phyloP scores from a whole-genome alignment of 2,888 invertebrate genomes.

The Phania funesta region DNA sequence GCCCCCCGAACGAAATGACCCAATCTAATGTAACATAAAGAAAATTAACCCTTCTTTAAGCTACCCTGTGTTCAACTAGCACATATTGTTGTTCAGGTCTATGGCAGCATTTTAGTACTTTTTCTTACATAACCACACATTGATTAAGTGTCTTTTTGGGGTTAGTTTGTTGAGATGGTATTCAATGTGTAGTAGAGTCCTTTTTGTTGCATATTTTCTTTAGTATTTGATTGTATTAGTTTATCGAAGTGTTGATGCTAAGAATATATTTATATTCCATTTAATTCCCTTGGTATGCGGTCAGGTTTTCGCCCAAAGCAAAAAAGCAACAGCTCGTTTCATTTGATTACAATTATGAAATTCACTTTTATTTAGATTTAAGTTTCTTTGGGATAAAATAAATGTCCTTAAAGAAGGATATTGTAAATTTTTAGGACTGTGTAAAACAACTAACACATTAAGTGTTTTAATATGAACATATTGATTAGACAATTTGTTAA shows the following conservation, averaged over 20 bases:
- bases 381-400: background rate
- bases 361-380: constrained; percentile 15
- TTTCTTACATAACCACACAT: constrained; percentile 42
- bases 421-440: background rate
- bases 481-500: background rate
- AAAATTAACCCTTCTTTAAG: too few species aligned
- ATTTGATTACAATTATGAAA: constrained; percentile 38
- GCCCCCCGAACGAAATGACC: too few species aligned
- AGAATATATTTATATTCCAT: background rate
- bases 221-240: too few species aligned
- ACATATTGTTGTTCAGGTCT: constrained; percentile 19
- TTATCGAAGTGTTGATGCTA: too few species aligned
- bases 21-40: too few species aligned
- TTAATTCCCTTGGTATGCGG: background rate
- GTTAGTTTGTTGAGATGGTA: too few species aligned
- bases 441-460: background rate
- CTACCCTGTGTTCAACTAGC: too few species aligned
- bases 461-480: background rate
- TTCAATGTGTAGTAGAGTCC: too few species aligned
- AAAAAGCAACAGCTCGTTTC: constrained; percentile 42
- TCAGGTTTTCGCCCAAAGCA: background rate
- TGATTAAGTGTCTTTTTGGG: constrained; percentile 56
- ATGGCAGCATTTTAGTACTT: constrained; percentile 42
- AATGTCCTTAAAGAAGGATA: background rate
- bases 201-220: too few species aligned